phyloP scores from a whole-genome alignment of 1,140 invertebrate genomes.

The Melitaea cinxia region DNA sequence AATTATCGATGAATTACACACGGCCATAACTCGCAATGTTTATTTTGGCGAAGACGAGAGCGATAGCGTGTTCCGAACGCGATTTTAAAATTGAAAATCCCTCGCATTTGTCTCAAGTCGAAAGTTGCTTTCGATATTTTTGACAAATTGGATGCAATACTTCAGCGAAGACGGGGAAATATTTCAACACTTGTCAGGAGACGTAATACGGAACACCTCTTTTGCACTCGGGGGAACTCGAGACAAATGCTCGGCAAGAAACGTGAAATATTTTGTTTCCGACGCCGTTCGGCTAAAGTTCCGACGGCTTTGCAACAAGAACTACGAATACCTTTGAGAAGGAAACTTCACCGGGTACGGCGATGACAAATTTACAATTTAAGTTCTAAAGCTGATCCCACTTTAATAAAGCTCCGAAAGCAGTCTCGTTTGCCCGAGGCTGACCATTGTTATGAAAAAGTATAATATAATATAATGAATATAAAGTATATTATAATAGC shows the following conservation, averaged over 20 bases:
- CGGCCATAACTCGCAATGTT: conserved; percentile 12
- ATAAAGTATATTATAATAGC: too few relatives aligned
- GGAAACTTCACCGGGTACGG: conserved; percentile 13
- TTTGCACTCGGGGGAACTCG: conserved; percentile 45
- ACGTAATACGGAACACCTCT: conserved; percentile 44
- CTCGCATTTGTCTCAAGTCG: conserved; percentile 31
- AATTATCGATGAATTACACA: conserved; percentile 51
- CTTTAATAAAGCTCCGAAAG: background rate
- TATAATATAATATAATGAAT: too few relatives aligned
- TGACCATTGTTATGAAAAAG: too few relatives aligned
- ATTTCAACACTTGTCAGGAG: conserved; percentile 44
- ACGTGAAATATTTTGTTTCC: conserved; percentile 51
- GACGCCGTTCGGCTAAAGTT: conserved; percentile 30
- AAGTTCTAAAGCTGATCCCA: conserved; percentile 30
- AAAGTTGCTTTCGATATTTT: conserved; percentile 36
- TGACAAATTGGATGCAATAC: conserved; percentile 52
- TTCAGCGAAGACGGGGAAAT: conserved; percentile 35
- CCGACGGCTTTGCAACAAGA: conserved; percentile 27
- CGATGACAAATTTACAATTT: conserved; percentile 40
- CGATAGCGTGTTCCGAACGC: conserved; percentile 12
- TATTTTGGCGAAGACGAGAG: conserved; percentile 10
- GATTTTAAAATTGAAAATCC: conserved; percentile 33
- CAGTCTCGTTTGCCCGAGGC: too few relatives aligned
- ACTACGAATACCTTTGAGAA: conserved; percentile 47
- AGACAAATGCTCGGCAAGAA: conserved; percentile 49